phyloP scores from a whole-genome alignment of 1,140 invertebrate species.

The Lysiphlebus fabarum region DNA sequence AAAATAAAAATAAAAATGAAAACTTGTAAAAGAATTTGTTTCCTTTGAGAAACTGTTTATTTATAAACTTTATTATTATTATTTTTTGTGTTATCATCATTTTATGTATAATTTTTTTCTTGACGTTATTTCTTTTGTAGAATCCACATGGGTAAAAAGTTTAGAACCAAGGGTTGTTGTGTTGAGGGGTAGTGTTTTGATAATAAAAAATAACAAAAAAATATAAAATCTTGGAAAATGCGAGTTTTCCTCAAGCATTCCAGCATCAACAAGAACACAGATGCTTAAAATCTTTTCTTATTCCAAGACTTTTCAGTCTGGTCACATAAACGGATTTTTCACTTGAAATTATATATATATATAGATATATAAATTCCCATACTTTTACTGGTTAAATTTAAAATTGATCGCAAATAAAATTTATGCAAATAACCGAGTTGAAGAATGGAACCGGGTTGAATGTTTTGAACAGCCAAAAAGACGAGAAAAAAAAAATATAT shows the following conservation, averaged over 20 bases:
- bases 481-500: not conserved
- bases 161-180: not conserved
- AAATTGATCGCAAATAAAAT: too few species aligned
- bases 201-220: constrained; percentile 5
- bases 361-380: too few species aligned
- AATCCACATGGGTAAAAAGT: too few species aligned
- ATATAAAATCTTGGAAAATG: not conserved
- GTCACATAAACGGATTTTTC: not conserved
- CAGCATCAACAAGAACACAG: constrained; percentile 2
- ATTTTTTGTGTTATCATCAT: too few species aligned
- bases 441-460: constrained; percentile 4
- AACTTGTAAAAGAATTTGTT: too few species aligned
- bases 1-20: too few species aligned
- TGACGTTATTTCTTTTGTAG: too few species aligned
- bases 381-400: too few species aligned
- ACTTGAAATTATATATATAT: too few species aligned
- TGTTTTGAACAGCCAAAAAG: constrained; percentile 19
- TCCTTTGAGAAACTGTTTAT: too few species aligned
- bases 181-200: not conserved
- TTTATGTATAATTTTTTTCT: too few species aligned
- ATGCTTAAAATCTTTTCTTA: constrained; percentile 16
- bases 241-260: not conserved
- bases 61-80: too few species aligned
- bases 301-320: not conserved
- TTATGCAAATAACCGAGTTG: not conserved